Evolutionary conservation across 1,140 invertebrate genomes (phyloP).

Genomic region (Hormaphis cornu): DNA sequence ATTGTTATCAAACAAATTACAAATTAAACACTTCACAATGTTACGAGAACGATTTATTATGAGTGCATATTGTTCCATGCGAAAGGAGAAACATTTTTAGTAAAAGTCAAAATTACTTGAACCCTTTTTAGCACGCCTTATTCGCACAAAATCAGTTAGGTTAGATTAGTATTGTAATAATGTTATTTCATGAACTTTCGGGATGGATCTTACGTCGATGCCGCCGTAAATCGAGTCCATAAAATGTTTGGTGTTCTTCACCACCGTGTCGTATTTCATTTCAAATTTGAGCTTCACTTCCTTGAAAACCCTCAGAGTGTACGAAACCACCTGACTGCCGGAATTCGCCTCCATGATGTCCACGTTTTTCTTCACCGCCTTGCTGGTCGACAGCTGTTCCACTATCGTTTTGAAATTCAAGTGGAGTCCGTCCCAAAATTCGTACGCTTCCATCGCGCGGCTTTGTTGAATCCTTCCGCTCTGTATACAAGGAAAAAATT

Average conservation of each 20-base stretch:
- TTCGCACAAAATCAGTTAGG: too few relatives aligned
- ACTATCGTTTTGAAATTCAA: not conserved
- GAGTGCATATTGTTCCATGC: too few relatives aligned
- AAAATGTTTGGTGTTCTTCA: not conserved
- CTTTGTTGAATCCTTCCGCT: not conserved
- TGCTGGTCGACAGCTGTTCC: not conserved
- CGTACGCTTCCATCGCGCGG: not conserved
- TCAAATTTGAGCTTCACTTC: not conserved
- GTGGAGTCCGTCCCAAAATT: not conserved
- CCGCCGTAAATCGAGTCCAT: not conserved
- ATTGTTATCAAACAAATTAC: too few relatives aligned
- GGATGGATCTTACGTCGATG: not conserved
- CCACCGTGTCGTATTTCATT: not conserved
- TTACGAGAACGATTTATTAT: too few relatives aligned
- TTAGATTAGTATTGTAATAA: too few relatives aligned
- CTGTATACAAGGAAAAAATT: too few relatives aligned
- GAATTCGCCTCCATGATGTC: not conserved
- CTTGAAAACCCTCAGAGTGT: not conserved
- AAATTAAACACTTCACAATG: too few relatives aligned
- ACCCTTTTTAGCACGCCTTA: too few relatives aligned
- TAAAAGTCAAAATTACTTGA: too few relatives aligned
- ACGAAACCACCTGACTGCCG: not conserved
- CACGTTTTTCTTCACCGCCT: not conserved
- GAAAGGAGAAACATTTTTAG: too few relatives aligned
- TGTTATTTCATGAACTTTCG: too few relatives aligned